Evolutionary conservation across 2,888 invertebrate species (phyloP).

Genomic region (Brenthis ino): DNA sequence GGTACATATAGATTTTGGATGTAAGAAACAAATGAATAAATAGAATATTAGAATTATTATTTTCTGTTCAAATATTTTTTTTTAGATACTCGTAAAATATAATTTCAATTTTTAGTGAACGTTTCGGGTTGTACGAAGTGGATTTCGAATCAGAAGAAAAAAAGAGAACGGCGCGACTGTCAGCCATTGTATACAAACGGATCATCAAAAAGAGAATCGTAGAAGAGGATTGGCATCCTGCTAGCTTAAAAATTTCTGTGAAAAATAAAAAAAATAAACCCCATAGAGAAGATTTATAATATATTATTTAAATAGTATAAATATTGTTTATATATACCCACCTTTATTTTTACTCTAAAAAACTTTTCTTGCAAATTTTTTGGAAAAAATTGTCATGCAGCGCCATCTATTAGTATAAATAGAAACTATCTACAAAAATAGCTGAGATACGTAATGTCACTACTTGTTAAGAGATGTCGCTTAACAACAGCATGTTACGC

Average conservation of each 20-base stretch:
- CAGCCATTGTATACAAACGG: slow-evolving; percentile 80
- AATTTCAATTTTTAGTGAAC: slow-evolving; percentile 61
- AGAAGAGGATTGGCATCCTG: slow-evolving; percentile 57
- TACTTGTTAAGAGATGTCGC: too few relatives aligned
- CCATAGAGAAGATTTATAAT: slow-evolving; percentile 49
- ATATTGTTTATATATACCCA: not conserved
- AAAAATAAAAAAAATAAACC: slow-evolving; percentile 43
- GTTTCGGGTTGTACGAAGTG: slow-evolving; percentile 87
- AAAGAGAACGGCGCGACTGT: slow-evolving; percentile 83
- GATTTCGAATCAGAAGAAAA: slow-evolving; percentile 84
- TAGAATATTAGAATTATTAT: too few relatives aligned
- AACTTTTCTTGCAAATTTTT: not conserved
- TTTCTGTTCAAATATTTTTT: not conserved
- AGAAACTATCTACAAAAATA: not conserved
- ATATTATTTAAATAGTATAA: slow-evolving; percentile 16
- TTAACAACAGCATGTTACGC: too few relatives aligned
- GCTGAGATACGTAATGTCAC: too few relatives aligned
- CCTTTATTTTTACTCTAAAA: too few relatives aligned
- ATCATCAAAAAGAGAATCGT: slow-evolving; percentile 57
- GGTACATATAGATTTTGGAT: too few relatives aligned
- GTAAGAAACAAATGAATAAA: too few relatives aligned
- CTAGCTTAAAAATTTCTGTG: slow-evolving; percentile 52
- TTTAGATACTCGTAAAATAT: not conserved
- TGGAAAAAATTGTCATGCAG: not conserved
- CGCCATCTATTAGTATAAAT: not conserved